phyloP scores from a whole-genome alignment of 2,888 invertebrate genomes.

The Leptinotarsa haldemani region DNA sequence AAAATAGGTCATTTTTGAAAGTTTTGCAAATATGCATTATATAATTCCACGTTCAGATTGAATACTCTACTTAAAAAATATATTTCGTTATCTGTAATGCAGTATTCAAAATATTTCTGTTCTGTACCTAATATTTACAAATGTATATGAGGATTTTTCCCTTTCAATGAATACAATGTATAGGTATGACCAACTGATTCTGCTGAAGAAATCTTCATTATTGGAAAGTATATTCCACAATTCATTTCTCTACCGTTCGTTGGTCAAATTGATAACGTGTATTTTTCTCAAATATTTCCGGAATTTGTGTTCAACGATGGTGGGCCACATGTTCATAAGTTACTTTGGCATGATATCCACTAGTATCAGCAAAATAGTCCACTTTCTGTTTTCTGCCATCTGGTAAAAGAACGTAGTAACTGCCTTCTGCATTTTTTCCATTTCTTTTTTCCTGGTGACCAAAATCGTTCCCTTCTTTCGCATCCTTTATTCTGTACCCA shows the following conservation, averaged over 20 bases:
- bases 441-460: constrained; percentile 80
- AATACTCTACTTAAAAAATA: no score
- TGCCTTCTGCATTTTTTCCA: constrained; percentile 77
- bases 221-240: no score
- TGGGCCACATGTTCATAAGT: constrained; percentile 69
- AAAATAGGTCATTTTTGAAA: no score
- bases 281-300: not conserved
- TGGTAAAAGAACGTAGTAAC: constrained; percentile 82
- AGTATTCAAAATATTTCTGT: no score
- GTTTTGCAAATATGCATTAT: no score
- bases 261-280: not conserved
- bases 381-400: constrained; percentile 85
- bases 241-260: not conserved
- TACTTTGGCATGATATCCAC: constrained; percentile 83
- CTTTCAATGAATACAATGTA: no score
- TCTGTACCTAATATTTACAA: no score
- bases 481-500: constrained; percentile 79
- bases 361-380: constrained; percentile 80
- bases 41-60: no score
- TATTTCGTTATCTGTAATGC: no score
- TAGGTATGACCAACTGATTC: no score
- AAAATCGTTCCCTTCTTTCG: constrained; percentile 78
- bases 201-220: no score
- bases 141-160: no score
- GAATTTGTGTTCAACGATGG: constrained; percentile 37